Percentiles rank a stretch among this genome's conserved stretches.
Conservation (phyloP, 2,888 invertebrate genomes). For the Eupithecia insigniata region DNA sequence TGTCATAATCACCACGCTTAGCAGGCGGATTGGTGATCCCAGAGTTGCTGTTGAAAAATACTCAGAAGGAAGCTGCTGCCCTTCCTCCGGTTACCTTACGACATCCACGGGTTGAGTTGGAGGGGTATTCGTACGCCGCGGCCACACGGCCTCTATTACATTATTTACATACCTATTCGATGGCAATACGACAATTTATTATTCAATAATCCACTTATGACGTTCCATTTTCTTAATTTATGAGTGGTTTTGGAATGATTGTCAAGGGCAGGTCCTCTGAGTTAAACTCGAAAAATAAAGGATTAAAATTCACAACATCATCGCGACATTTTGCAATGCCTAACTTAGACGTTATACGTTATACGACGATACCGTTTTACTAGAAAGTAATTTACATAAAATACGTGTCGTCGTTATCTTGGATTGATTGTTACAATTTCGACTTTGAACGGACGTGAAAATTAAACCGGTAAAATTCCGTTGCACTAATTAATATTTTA, state of each 20-base stretch:
- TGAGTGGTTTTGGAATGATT: neutral
- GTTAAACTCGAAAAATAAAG: slow-evolving; percentile 6
- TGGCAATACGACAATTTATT: neutral
- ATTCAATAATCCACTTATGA: neutral
- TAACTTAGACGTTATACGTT: neutral
- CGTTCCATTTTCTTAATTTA: neutral
- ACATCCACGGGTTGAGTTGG: no score
- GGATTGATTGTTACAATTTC: slow-evolving; percentile 33
- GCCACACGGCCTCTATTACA: no score
- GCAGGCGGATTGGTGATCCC: no score
- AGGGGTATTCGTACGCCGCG: no score
- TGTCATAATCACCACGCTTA: no score
- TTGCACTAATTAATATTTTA: neutral
- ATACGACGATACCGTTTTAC: slow-evolving; percentile 19
- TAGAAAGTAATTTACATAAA: slow-evolving; percentile 21
- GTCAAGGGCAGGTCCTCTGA: neutral
- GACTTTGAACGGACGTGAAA: slow-evolving; percentile 28
- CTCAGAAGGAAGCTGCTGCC: no score
- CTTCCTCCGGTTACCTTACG: no score
- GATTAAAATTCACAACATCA: slow-evolving; percentile 12
- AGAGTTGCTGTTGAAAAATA: no score
- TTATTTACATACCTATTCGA: no score
- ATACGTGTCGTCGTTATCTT: slow-evolving; percentile 18
- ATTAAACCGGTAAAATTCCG: slow-evolving; percentile 24
- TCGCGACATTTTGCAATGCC: slow-evolving; percentile 8